phyloP scores from a whole-genome alignment of 1,140 invertebrate genomes.

The Cardiocondyla obscurior region DNA sequence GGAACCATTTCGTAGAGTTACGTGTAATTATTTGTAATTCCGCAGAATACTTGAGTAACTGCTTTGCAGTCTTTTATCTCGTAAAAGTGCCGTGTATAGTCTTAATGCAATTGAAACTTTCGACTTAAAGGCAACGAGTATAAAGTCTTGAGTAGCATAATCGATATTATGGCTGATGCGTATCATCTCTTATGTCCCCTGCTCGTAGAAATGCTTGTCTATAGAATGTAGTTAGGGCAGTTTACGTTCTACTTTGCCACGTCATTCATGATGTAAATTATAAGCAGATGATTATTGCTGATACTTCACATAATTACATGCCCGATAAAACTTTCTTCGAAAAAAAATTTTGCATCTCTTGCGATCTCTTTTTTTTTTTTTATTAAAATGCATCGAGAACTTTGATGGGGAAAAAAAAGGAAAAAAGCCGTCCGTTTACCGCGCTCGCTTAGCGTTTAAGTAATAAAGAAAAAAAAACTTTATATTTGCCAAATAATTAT shows the following conservation, averaged over 20 bases:
- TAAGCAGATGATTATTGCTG: neutral
- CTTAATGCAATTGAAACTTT: slow-evolving; percentile 41
- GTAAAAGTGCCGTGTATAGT: neutral
- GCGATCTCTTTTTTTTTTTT: too few species aligned
- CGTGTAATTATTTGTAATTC: slow-evolving; percentile 26
- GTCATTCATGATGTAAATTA: slow-evolving; percentile 33
- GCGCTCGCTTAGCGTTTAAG: neutral
- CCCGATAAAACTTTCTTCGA: neutral
- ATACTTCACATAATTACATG: slow-evolving; percentile 12
- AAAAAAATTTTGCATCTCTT: too few species aligned
- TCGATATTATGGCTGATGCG: slow-evolving; percentile 6
- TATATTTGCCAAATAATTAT: neutral
- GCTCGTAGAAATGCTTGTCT: slow-evolving; percentile 4
- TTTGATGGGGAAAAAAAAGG: neutral
- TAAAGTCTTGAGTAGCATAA: slow-evolving; percentile 32
- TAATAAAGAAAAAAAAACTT: neutral
- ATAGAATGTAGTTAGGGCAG: slow-evolving; percentile 8
- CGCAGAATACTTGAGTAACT: slow-evolving; percentile 1
- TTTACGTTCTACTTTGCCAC: slow-evolving; percentile 36
- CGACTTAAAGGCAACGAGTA: neutral
- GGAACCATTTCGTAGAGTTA: neutral
- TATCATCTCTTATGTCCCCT: slow-evolving; percentile 23
- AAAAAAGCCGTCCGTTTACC: neutral
- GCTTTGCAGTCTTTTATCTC: neutral
- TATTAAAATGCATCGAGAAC: too few species aligned